These are phyloP conservation scores for Sebastes elongatus DNA, from an alignment of 2,797 vertebrate genomes.

Conservation along the genomic window DNA sequence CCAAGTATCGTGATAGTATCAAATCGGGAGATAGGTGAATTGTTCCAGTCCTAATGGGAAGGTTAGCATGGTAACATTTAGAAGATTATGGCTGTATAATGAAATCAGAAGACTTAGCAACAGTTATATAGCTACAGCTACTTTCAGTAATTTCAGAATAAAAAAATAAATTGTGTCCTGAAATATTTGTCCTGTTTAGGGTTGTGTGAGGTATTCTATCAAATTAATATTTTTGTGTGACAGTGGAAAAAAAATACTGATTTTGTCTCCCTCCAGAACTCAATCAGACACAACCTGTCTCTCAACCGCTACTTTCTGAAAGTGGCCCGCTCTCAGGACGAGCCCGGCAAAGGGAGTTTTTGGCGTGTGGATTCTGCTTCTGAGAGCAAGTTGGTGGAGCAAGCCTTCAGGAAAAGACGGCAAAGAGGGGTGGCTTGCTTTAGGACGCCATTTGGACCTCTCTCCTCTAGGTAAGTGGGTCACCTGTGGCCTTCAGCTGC, in stretches of 20 bases:
- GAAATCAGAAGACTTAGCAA: not conserved
- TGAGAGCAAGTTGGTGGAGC: conserved; percentile 96
- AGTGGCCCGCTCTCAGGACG: conserved; percentile 98
- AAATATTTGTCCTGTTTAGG: not conserved
- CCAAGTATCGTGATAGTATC: too few relatives aligned
- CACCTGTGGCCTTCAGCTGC: not conserved
- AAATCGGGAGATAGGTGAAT: too few relatives aligned
- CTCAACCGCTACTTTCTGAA: conserved; percentile 99
- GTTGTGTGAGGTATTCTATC: not conserved
- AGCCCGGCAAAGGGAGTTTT: conserved; percentile 98
- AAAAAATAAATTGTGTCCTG: not conserved
- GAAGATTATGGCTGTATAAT: not conserved
- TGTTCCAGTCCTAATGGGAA: too few relatives aligned
- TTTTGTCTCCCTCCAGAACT: conserved; percentile 84
- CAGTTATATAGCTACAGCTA: too few relatives aligned
- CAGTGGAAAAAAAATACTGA: not conserved
- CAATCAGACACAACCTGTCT: conserved; percentile 98
- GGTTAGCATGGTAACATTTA: not conserved
- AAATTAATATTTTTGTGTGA: not conserved
- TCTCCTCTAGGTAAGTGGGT: conserved; percentile 90
- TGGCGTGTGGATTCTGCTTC: conserved; percentile 97
- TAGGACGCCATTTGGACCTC: conserved; percentile 95
- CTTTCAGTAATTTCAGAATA: not conserved
- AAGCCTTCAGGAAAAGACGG: conserved; percentile 96
- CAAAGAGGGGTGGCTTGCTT: conserved; percentile 98